phyloP scores from a whole-genome alignment of 2,888 invertebrate genomes.

The Erynnis tages region DNA sequence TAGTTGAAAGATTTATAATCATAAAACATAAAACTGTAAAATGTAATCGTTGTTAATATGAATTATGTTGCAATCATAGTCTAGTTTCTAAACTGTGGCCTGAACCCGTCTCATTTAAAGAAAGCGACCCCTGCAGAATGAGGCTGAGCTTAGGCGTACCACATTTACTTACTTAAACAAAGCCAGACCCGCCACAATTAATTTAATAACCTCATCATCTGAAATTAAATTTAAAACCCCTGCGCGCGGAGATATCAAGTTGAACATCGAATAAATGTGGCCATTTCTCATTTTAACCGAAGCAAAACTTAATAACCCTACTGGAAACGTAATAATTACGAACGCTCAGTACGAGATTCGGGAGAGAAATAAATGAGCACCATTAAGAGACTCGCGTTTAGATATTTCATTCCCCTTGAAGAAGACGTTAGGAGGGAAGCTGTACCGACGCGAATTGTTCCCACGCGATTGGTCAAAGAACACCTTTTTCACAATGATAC shows the following conservation, averaged over 20 bases:
- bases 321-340: slow-evolving; percentile 79
- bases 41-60: too few species aligned
- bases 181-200: slow-evolving; percentile 49
- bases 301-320: slow-evolving; percentile 79
- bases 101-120: too few species aligned
- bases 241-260: slow-evolving; percentile 69
- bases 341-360: slow-evolving; percentile 75
- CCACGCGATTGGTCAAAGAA: slow-evolving; percentile 66
- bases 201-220: slow-evolving; percentile 68
- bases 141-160: slow-evolving; percentile 1
- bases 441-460: slow-evolving; percentile 56
- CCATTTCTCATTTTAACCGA: slow-evolving; percentile 78
- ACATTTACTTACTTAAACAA: slow-evolving; percentile 18
- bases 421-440: slow-evolving; percentile 68
- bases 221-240: slow-evolving; percentile 77
- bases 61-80: too few species aligned
- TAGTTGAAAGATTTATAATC: too few species aligned
- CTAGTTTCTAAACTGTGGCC: too few species aligned
- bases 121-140: too few species aligned
- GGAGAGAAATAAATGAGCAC: slow-evolving; percentile 76
- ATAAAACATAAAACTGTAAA: too few species aligned
- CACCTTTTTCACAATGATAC: slow-evolving; percentile 18
- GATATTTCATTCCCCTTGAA: slow-evolving; percentile 78
- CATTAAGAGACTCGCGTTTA: slow-evolving; percentile 78
- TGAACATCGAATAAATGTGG: slow-evolving; percentile 73